A percentile compares a stretch with the other conserved stretches of the same genome.
phyloP scores from a whole-genome alignment of 2,888 invertebrate genomes.

The Heliothis peltigera region DNA sequence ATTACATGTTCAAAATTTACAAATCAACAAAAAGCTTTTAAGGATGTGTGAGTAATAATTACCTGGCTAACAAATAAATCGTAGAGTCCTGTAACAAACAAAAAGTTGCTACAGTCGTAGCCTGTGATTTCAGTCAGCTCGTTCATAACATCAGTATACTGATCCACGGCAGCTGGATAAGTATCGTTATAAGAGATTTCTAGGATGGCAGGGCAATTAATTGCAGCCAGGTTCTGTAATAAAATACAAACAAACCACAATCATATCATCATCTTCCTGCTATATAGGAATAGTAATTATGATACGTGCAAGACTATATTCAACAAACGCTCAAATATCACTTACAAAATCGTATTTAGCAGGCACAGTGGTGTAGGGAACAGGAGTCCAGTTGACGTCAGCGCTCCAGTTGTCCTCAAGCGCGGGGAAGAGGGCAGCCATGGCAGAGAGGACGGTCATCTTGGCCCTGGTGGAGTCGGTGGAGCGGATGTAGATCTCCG shows the following conservation, averaged over 20 bases:
- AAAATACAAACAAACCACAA: too few species aligned
- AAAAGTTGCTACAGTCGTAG: conserved; percentile 45
- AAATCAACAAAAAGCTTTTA: too few species aligned
- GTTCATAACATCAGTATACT: background rate
- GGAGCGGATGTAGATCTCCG: conserved; percentile 74
- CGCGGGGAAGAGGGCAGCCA: conserved; percentile 70
- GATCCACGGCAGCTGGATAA: background rate
- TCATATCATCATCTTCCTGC: too few species aligned
- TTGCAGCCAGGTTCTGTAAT: conserved; percentile 59
- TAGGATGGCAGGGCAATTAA: conserved; percentile 66
- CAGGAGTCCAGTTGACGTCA: conserved; percentile 68
- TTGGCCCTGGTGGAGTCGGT: conserved; percentile 74
- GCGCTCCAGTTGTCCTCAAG: conserved; percentile 63
- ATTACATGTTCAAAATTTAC: too few species aligned
- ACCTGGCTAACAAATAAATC: conserved; percentile 67
- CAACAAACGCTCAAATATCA: conserved; percentile 18
- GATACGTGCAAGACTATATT: too few species aligned
- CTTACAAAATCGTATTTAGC: conserved; percentile 71
- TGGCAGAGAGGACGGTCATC: conserved; percentile 71
- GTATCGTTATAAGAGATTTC: background rate
- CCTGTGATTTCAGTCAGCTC: conserved; percentile 14
- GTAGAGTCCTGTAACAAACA: conserved; percentile 44
- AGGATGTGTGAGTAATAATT: background rate
- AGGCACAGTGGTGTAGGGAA: conserved; percentile 72
- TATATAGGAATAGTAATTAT: too few species aligned